Evolutionary conservation across 2,888 invertebrate genomes (phyloP).

Genomic region (Plagiodera versicolora): DNA sequence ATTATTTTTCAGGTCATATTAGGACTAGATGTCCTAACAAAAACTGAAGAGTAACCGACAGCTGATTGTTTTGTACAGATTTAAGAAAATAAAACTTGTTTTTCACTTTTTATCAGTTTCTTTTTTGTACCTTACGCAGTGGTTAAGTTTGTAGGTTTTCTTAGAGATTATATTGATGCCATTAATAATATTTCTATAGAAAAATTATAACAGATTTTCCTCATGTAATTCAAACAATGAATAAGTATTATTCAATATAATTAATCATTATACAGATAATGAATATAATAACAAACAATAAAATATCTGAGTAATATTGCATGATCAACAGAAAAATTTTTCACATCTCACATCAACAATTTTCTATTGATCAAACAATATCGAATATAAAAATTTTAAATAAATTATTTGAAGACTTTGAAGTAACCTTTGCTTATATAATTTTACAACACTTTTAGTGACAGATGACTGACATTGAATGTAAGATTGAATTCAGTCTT

Average conservation of each 20-base stretch:
- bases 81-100: neutral
- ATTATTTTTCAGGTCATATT: slow-evolving; percentile 57
- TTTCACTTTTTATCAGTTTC: neutral
- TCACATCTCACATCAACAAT: neutral
- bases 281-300: neutral
- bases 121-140: neutral
- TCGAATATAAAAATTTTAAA: neutral
- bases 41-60: slow-evolving; percentile 17
- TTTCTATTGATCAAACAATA: neutral
- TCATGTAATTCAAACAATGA: no score
- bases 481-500: neutral
- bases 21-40: slow-evolving; percentile 60
- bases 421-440: neutral
- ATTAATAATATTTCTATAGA: no score
- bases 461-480: neutral
- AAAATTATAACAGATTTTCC: no score
- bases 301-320: neutral
- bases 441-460: neutral
- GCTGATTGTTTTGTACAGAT: neutral
- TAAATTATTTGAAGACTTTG: neutral
- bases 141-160: no score
- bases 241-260: no score
- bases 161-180: no score
- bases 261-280: neutral
- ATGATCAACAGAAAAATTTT: neutral